A percentile compares a stretch with the other conserved stretches of the same genome.
Conservation (phyloP, 2,113 vertebrate genomes). For the Aramus guarauna region DNA sequence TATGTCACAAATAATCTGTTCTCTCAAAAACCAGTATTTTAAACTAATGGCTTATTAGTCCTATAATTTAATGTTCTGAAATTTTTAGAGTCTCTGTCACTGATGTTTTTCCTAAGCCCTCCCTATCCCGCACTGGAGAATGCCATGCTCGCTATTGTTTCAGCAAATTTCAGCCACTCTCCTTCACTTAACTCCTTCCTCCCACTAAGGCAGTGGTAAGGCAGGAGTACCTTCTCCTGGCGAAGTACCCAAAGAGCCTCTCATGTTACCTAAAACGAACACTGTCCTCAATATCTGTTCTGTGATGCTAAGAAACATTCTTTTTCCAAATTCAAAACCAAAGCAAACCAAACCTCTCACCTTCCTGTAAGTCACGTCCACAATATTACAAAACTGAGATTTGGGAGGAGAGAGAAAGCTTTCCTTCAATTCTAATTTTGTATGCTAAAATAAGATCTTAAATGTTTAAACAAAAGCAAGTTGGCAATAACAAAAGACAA, state of each 20-base stretch:
- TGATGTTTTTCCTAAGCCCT: neutral
- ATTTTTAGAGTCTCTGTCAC: neutral
- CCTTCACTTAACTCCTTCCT: neutral
- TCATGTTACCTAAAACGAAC: neutral
- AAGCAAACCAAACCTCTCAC: neutral
- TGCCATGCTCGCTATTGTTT: neutral
- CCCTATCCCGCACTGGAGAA: neutral
- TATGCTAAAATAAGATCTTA: neutral
- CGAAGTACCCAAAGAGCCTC: neutral
- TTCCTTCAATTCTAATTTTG: neutral
- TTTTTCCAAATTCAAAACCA: neutral
- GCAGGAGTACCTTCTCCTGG: neutral
- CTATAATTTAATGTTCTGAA: neutral
- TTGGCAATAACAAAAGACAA: neutral
- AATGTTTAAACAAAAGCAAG: neutral
- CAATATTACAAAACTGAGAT: neutral
- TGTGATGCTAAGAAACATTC: neutral
- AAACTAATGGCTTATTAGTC: neutral
- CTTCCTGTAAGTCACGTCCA: neutral
- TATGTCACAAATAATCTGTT: neutral
- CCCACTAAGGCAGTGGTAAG: neutral
- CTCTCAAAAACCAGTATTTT: neutral
- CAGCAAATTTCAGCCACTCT: constrained; percentile 10
- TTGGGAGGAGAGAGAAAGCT: neutral
- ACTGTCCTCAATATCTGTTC: neutral